Conservation (phyloP, 2,888 invertebrate genomes). For the Morpho achilles region DNA sequence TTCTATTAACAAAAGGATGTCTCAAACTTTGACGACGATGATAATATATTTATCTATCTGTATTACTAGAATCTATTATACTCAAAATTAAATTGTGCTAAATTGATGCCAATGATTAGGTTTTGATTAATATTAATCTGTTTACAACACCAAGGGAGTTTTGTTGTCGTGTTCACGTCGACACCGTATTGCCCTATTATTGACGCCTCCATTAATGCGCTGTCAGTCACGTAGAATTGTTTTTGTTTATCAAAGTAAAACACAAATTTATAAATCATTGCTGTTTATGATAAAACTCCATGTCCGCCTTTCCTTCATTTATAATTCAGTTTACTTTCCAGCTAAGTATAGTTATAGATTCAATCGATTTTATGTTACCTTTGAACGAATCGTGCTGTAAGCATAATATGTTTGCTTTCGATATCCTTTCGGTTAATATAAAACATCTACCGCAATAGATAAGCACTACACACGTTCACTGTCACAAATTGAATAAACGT, state of each 20-base stretch:
- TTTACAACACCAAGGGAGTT: slow-evolving; percentile 11
- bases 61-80: neutral
- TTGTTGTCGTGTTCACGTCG: slow-evolving; percentile 24
- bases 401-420: too few species aligned
- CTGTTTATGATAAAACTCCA: slow-evolving; percentile 16
- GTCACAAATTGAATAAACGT: too few species aligned
- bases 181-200: slow-evolving; percentile 39
- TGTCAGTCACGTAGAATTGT: slow-evolving; percentile 41
- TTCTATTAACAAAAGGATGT: too few species aligned
- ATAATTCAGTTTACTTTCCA: too few species aligned
- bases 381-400: too few species aligned
- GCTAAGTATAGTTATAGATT: too few species aligned
- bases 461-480: too few species aligned
- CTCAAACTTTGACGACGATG: too few species aligned
- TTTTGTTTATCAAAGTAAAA: slow-evolving; percentile 31
- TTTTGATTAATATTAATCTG: slow-evolving; percentile 15
- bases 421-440: too few species aligned
- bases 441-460: too few species aligned
- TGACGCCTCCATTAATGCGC: slow-evolving; percentile 46
- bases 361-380: too few species aligned
- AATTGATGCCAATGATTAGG: slow-evolving; percentile 4
- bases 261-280: slow-evolving; percentile 24
- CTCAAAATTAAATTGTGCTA: neutral
- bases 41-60: too few species aligned
- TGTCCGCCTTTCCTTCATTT: neutral